Percentiles rank a stretch among this genome's conserved stretches.
Conservation (phyloP, 2,113 vertebrate genomes). For the Aspiorhynchus laticeps region DNA sequence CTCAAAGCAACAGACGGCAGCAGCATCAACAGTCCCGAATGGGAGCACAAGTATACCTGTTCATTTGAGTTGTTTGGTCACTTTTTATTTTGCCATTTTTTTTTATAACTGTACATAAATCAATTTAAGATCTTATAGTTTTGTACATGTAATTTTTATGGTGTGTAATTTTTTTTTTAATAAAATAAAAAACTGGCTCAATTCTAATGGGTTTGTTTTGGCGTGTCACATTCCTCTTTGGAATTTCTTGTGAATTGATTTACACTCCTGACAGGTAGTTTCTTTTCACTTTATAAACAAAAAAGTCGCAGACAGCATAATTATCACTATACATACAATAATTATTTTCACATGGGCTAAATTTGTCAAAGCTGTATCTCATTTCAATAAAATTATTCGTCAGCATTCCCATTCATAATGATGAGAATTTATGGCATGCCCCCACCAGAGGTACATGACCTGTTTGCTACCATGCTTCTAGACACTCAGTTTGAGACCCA, state of each 20-base stretch:
- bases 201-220: background rate
- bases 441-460: background rate
- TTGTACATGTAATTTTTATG: slow-evolving; percentile 87
- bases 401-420: background rate
- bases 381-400: background rate
- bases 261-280: too few relatives aligned
- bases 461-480: background rate
- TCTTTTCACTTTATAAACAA: background rate
- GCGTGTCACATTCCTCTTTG: background rate
- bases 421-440: background rate
- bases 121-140: slow-evolving; percentile 85
- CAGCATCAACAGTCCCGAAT: background rate
- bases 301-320: background rate
- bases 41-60: slow-evolving; percentile 38
- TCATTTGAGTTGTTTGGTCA: slow-evolving; percentile 60
- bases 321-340: background rate
- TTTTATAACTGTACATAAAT: slow-evolving; percentile 83
- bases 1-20: background rate
- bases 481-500: background rate
- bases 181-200: slow-evolving; percentile 64
- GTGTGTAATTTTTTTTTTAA: slow-evolving; percentile 77
- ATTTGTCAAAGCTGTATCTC: background rate
- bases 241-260: background rate
- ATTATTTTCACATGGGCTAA: background rate
- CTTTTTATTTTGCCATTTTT: slow-evolving; percentile 71